Evolutionary conservation across 2,888 invertebrate species (phyloP), one percentile per base, ranked within the genome.

Genomic region (Drosophila algonquin): DNA sequence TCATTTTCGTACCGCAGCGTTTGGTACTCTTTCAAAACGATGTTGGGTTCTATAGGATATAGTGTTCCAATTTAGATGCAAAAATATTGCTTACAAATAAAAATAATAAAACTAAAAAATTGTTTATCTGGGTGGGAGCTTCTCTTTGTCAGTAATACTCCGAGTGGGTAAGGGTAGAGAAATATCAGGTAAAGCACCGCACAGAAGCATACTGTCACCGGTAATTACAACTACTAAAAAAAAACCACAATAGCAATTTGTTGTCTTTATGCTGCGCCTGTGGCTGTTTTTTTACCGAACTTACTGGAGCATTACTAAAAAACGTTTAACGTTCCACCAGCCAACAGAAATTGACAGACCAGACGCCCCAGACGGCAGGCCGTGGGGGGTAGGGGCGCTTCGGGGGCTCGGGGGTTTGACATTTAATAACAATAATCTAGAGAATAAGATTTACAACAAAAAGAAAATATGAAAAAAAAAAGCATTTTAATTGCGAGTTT

Each of bases 301-400:
- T 79, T 73, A 75, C 81, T 82, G 81, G 81, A 83, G 80, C 81
- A 80, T 80, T 51, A 76, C 84, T 82, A 81, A 81, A 83, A 81
- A 80, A 73, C 81, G 80, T 81, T 82, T 78, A 67, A 46, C 44
- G 63, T 56, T 67, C 47, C 61, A 75, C 40, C 14, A 64, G 79
- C 40, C 63, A 79, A 77, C 79, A 68, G 73, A 74, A 73, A 73
- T 58, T 64, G 62, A 58, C 67, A 53, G 56, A 40, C 58, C 9
- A 27, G 46, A 51, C 35, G 46, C 32, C 55, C 63, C 54, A 45
- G 30, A 30, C 24, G 45, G 63, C 40, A 35, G 16, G 50, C 32
- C 1, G 24, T 0, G n/a, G 16, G 14, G 27, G 32, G 27, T n/a
- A 6, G 10, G 16, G 21, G 32, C 7, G 14, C 2, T 10, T 8